Base-by-base conservation (phyloP, 2,113 vertebrate species). In the Pionites leucogaster region DNA sequence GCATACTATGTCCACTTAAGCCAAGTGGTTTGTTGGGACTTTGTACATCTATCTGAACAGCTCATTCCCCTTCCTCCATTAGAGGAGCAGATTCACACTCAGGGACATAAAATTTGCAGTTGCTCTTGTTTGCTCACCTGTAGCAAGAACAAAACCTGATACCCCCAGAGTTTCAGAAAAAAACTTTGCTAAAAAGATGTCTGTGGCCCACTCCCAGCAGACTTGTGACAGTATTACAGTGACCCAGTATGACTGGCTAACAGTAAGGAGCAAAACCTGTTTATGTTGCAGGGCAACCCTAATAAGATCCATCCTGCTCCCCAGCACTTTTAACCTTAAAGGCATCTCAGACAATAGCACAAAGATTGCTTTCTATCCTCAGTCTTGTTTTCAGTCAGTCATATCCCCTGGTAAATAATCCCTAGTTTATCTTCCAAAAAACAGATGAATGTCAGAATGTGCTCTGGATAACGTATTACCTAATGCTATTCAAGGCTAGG, bases 401-500 rank as follows among this genome's bases (percentile, higher is more conserved):
- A 53, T 46, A 69, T 80, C 47, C 82, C 64, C 76, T 76, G 63
- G 75, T 88, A 97, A 90, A 72, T 78, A 57, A 74, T 22, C 27
- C 39, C 33, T 47, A 27, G 64, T 53, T 89, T 91, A 74, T 76
- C 81, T 96, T 94, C 89, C 86, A 94, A 87, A 88, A 90, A 88
- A 31, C 74, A 95, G 33, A 65, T 42, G 39, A 91, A 82, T 28
- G 29, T 90, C 50, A 92, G 53, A 82, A 83, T 29, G 28, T 50
- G 78, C 69, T 90, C 67, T 76, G 93, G 81, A 46, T 79, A 88
- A 67, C 67, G 44, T 82, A 91, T 71, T 91, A 94, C 68, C 57
- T 87, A 94, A 92, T 82, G 62, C 33, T 88, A 37, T 63, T 67
- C 86, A 91, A 88, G 96, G 93, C 74, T 55, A 71, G 65, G 92